phyloP scores from a whole-genome alignment of 2,113 vertebrate species.

The Gallinago media region DNA sequence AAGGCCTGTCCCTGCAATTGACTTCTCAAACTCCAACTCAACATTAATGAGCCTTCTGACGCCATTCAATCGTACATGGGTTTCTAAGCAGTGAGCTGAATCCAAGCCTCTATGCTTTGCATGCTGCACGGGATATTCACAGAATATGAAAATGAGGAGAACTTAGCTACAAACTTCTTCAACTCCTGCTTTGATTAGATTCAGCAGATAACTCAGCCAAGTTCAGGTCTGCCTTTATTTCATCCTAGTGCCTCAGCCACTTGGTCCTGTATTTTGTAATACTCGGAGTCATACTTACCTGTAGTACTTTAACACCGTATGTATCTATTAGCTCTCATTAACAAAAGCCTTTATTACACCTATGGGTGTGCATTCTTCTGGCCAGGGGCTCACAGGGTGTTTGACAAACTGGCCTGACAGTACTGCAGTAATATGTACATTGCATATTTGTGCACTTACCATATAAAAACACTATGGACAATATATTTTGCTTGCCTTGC shows the following conservation, averaged over 20 bases:
- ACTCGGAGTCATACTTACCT: neutral
- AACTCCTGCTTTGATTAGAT: neutral
- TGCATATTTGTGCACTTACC: neutral
- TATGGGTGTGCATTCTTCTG: too few species aligned
- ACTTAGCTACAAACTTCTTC: neutral
- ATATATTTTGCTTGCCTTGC: constrained; percentile 7
- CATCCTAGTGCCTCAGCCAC: neutral
- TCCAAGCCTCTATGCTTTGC: neutral
- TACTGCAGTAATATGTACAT: neutral
- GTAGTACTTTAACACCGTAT: neutral
- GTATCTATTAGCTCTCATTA: neutral
- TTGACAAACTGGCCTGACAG: neutral
- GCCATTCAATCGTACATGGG: rapidly evolving
- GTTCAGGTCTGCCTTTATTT: neutral
- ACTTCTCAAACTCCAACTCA: neutral
- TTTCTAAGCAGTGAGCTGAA: neutral
- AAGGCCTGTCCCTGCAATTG: neutral
- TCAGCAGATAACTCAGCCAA: neutral
- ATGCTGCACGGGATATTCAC: neutral
- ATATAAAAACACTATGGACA: neutral
- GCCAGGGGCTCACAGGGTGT: neutral
- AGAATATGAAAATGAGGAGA: neutral
- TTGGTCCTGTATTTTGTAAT: neutral
- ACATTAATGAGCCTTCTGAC: neutral
- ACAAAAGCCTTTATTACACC: neutral